These are phyloP conservation scores for Trogon melanurus DNA, from an alignment of 2,113 vertebrate genomes.

Conservation along the genomic window DNA sequence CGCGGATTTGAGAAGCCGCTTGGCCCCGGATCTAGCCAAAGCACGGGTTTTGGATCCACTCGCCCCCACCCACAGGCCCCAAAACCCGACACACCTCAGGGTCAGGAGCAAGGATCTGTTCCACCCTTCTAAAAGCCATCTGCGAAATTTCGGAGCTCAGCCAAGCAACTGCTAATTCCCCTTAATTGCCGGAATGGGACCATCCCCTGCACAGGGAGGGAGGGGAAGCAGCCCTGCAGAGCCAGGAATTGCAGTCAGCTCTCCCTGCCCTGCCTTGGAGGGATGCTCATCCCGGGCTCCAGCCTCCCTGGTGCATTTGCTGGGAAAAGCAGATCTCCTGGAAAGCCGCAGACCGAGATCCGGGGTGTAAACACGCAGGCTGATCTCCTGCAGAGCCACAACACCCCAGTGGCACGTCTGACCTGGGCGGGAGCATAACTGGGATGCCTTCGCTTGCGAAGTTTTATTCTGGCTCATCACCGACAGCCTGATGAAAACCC, in stretches of 20 bases:
- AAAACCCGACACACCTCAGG: not conserved
- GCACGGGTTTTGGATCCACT: not conserved
- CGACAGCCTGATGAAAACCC: not conserved
- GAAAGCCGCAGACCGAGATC: not conserved
- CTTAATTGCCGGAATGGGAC: not conserved
- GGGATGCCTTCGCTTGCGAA: not conserved
- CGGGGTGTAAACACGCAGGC: accelerated
- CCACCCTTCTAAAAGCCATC: not conserved
- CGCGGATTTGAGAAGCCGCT: not conserved
- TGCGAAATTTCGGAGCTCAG: not conserved
- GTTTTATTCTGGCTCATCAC: not conserved
- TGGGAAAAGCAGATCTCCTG: not conserved
- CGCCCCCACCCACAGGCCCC: not conserved
- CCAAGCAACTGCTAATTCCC: not conserved
- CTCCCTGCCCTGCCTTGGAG: not conserved
- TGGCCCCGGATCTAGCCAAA: not conserved
- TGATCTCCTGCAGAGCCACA: not conserved
- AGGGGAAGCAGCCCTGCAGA: not conserved
- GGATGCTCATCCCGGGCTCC: not conserved
- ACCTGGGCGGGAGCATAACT: not conserved
- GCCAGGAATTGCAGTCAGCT: not conserved
- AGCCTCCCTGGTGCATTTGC: accelerated
- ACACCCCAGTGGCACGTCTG: not conserved
- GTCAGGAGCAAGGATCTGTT: not conserved
- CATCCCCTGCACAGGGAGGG: not conserved